Evolutionary conservation across 2,797 vertebrate species (phyloP), one percentile per base, ranked within the genome.

Genomic region (Notolepis coatsorum): DNA sequence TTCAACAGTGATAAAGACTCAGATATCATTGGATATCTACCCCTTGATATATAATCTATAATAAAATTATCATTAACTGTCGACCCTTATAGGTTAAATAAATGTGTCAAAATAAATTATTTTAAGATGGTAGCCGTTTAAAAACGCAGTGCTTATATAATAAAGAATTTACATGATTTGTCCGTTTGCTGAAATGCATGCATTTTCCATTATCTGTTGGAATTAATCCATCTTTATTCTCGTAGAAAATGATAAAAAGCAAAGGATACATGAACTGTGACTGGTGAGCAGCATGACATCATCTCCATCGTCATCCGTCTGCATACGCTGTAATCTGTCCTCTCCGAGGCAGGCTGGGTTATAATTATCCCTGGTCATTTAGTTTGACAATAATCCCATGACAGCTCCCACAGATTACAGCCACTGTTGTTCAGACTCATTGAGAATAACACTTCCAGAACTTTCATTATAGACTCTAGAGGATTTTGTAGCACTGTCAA

Each of bases 381-480:
- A 45, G 48, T 49, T 21, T 61, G 54, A 73, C 23, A 75, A 79
- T 88, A 90, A 90, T 90, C 85, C 80, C 66, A 45, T 33, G 38
- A 71, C 7, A 41, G 33, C 27, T 15, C 60, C 70, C 67, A 45
- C 49, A 72, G 71, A 79, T 80, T 82, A 72, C 25, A 66, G 50
- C 9, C n/a, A 17, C 50, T 46, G 8, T 5, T 33, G 5, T 6
- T 6, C 43, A 66, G 35, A 55, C 10, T 57, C 24, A 33, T 52
- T 49, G 33, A 53, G 27, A 52, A 42, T 42, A 25, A 20, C 15
- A 25, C n/a, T 68, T n/a, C 2, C 24, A 52, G 25, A 2, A 3
- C n/a, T 7, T 46, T 48, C 8, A 4, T 45, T 9, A 2, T 27
- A 5, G 10, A 24, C 43, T 4, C 42, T 13, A 49, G 47, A 6